A percentile compares a stretch with the other conserved stretches of the same genome.
These are phyloP conservation scores for Prionailurus viverrinus DNA, from an alignment of 2,113 vertebrate species.

Conservation along the genomic window DNA sequence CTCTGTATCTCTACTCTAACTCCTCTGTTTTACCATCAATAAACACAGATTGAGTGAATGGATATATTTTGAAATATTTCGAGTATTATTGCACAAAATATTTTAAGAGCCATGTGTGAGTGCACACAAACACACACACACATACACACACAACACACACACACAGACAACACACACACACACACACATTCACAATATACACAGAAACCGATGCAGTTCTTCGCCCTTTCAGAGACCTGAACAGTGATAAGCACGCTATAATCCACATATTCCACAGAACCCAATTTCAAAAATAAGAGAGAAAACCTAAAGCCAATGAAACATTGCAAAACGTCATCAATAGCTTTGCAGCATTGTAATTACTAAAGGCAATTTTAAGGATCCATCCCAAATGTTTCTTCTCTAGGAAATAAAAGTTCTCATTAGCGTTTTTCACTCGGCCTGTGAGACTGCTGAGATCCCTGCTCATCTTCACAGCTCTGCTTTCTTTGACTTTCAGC, in stretches of 20 bases:
- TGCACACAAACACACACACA: not conserved
- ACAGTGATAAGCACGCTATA: not conserved
- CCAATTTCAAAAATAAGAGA: not conserved
- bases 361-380: not conserved
- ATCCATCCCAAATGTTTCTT: not conserved
- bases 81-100: not conserved
- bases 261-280: not conserved
- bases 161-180: no score
- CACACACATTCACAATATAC: not conserved
- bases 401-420: not conserved
- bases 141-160: not conserved
- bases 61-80: not conserved
- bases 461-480: not conserved
- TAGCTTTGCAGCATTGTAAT: not conserved
- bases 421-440: not conserved
- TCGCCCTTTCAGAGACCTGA: not conserved
- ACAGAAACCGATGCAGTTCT: not conserved
- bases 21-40: not conserved
- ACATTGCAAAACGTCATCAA: not conserved
- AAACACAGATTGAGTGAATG: not conserved
- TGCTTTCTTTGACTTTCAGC: not conserved
- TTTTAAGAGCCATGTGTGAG: not conserved
- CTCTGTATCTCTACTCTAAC: not conserved
- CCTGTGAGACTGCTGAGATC: not conserved
- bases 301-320: not conserved